Evolutionary conservation across 1,140 invertebrate genomes (phyloP), one percentile per base, ranked within the genome.

Genomic region (Spodoptera litura): DNA sequence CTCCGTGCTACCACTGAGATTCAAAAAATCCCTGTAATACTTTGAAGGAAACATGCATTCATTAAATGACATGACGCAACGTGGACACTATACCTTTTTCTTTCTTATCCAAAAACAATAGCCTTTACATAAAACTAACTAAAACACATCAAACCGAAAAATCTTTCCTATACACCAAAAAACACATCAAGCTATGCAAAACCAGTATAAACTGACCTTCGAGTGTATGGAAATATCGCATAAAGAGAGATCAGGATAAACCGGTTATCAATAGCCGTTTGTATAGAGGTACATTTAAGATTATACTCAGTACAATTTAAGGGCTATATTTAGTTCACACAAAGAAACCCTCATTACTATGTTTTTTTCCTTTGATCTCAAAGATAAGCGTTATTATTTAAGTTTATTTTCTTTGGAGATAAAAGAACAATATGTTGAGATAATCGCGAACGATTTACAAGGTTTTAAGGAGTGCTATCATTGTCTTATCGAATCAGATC

Each of bases 371-470:
- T 64, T 49, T 55, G 56, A 76, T 64, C 27, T 64, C 38, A 64
- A 62, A 62, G 58, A 76, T 76, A 62, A 52, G n/a, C 58, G 49
- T 31, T 70, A 62, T 64, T 64, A 64, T 62, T 62, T 15, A 64
- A 35, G 59, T 62, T 75, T 76, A 61, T 78, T 44, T 44, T 78
- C 64, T 61, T 70, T 70, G 8, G 15, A 59, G 58, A 70, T 78
- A 78, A 62, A 44, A 51, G 12, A 13, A 62, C 56, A 61, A 72
- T 78, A 78, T 52, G 72, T 72, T 62, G 68, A 51, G 77, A 72
- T 78, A 72, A 78, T 78, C 56, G 58, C 35, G n/a, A 9, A 51
- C 73, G 61, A 35, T 77, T 64, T 20, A 59, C 64, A 71, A 9
- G 55, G 66, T 11, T n/a, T 44, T 38, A 44, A 53, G 51, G 53